phyloP scores from a whole-genome alignment of 2,797 vertebrate genomes.

The Antrozous pallidus region DNA sequence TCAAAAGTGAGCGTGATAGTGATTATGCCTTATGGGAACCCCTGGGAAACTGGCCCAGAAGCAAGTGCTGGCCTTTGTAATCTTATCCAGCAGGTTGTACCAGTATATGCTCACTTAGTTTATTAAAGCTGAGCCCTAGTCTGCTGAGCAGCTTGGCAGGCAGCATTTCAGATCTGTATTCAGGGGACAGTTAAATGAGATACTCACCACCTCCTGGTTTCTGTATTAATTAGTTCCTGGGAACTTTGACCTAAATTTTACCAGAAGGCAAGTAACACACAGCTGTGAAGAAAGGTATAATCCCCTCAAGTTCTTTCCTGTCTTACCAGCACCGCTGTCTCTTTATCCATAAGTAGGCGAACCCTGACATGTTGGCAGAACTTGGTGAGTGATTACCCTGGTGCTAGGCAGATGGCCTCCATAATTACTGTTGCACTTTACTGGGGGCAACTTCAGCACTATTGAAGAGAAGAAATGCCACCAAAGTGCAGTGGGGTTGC shows the following conservation, averaged over 20 bases:
- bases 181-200: neutral
- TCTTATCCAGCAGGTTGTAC: neutral
- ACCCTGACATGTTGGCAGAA: slow-evolving; percentile 51
- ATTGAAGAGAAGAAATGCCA: slow-evolving; percentile 56
- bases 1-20: neutral
- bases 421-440: slow-evolving; percentile 69
- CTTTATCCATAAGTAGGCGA: neutral
- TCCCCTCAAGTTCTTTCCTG: neutral
- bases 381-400: slow-evolving; percentile 60
- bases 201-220: neutral
- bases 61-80: neutral
- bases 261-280: slow-evolving; percentile 35
- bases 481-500: slow-evolving; percentile 61
- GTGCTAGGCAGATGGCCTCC: slow-evolving; percentile 66
- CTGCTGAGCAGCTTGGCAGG: neutral
- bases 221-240: slow-evolving; percentile 38
- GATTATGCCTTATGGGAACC: neutral
- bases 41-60: neutral
- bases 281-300: neutral
- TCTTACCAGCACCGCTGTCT: neutral
- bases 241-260: slow-evolving; percentile 4
- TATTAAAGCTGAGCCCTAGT: neutral
- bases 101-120: neutral
- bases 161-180: neutral
- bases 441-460: slow-evolving; percentile 55